phyloP scores from a whole-genome alignment of 2,113 vertebrate species.

The Rhombomys opimus region DNA sequence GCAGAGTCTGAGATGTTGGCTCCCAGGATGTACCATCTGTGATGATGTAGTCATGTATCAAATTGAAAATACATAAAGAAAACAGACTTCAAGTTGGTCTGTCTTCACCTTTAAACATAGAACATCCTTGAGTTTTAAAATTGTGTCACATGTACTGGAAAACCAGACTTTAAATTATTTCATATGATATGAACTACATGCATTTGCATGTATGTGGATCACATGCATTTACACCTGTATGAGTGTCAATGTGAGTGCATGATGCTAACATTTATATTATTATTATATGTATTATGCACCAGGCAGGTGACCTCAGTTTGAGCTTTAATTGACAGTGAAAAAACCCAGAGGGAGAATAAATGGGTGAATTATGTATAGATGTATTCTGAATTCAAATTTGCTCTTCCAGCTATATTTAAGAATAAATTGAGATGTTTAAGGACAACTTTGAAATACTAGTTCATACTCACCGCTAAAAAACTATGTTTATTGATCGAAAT shows the following conservation, averaged over 20 bases:
- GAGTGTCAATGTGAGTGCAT: neutral
- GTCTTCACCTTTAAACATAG: neutral
- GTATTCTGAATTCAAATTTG: neutral
- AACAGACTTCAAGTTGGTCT: neutral
- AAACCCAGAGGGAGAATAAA: neutral
- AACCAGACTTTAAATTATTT: neutral
- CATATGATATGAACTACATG: neutral
- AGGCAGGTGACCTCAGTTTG: neutral
- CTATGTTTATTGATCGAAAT: neutral
- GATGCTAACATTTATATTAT: neutral
- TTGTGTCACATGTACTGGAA: slow-evolving; percentile 7
- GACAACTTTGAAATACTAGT: neutral
- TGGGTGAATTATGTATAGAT: neutral
- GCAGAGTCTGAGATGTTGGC: neutral
- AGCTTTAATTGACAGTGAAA: neutral
- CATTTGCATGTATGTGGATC: neutral
- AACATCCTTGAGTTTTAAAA: neutral
- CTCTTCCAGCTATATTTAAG: neutral
- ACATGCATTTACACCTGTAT: neutral
- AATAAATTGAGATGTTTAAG: neutral
- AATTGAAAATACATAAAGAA: neutral
- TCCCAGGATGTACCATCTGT: slow-evolving; percentile 6
- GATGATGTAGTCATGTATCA: neutral
- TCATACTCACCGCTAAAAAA: neutral
- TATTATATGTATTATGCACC: neutral